Base-by-base conservation (phyloP, 2,113 vertebrate species). In the Clarias gariepinus region DNA sequence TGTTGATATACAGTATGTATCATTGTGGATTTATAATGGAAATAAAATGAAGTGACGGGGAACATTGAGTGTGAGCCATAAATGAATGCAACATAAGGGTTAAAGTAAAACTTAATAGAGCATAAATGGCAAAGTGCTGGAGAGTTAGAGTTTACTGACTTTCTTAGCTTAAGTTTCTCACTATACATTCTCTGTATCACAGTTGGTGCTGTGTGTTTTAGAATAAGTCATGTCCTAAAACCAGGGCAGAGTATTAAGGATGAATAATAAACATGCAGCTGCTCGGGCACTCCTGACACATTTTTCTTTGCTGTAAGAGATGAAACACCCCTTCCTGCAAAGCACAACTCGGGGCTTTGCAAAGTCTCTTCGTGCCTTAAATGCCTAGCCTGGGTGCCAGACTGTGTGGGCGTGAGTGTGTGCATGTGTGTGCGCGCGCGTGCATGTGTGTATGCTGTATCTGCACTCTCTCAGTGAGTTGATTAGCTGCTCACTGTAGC, bases 251-350 rank as follows among this genome's bases (percentile, higher is more conserved):
- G 58, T 15, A 11, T 52, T 82, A 33, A 41, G 16, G n/a, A 61
- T 86, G 76, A 74, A 18, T 71, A 76, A 86, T 86, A 63, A 86
- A 52, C 80, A 47, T 83, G 80, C 81, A 83, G 66, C 80, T 83
- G 53, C 41, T 52, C 73, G 30, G 63, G 79, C 63, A 89, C 83
- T 84, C 41, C 64, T 81, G 85, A 73, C 88, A 86, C 69, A 30
- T 41, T 80, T 87, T 68, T 61, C 28, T 85, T 81, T 55, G 53
- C 82, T 16, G 16, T 36, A 13, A 41, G 25, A 64, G 55, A 82
- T 12, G 8, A 8, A 41, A 47, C 21, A 13, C 28, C 11, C 33
- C 57, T 52, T 68, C 4, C 76, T 18, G n/a, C 41, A 57, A 4
- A 47, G 28, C 36, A 52, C 11, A 33, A 25, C 47, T 33, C 19